Conservation (phyloP, 2,888 invertebrate species). For the Torymus tubicola region DNA sequence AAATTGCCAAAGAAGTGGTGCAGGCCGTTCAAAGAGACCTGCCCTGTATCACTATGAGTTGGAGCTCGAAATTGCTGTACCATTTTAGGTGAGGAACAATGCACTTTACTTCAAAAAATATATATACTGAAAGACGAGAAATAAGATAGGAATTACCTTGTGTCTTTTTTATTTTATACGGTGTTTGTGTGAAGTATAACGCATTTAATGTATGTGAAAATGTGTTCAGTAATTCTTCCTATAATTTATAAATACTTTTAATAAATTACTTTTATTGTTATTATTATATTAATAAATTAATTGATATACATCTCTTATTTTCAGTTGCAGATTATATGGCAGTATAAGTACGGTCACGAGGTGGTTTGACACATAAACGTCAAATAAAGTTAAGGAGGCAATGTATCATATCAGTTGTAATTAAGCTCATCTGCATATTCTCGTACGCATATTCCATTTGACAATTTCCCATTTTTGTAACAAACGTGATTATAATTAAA, state of each 20-base stretch:
- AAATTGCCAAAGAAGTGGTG: slow-evolving; percentile 69
- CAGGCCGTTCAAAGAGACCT: slow-evolving; percentile 69
- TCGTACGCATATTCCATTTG: neutral
- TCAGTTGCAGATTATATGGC: slow-evolving; percentile 65
- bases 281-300: neutral
- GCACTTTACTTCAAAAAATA: no score
- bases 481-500: no score
- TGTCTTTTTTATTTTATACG: no score
- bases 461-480: no score
- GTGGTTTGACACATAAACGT: slow-evolving; percentile 63
- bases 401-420: slow-evolving; percentile 2
- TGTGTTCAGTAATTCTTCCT: no score
- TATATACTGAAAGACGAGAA: no score
- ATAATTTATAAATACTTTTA: no score
- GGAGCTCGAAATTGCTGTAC: slow-evolving; percentile 65
- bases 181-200: no score
- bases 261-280: no score
- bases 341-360: slow-evolving; percentile 65
- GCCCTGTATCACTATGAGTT: slow-evolving; percentile 62
- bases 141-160: no score
- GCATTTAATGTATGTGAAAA: no score
- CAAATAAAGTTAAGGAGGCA: neutral
- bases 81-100: slow-evolving; percentile 63
- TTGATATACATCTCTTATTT: slow-evolving; percentile 42
- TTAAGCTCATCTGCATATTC: no score